phyloP scores from a whole-genome alignment of 2,797 vertebrate species.

The Hirundo rustica region DNA sequence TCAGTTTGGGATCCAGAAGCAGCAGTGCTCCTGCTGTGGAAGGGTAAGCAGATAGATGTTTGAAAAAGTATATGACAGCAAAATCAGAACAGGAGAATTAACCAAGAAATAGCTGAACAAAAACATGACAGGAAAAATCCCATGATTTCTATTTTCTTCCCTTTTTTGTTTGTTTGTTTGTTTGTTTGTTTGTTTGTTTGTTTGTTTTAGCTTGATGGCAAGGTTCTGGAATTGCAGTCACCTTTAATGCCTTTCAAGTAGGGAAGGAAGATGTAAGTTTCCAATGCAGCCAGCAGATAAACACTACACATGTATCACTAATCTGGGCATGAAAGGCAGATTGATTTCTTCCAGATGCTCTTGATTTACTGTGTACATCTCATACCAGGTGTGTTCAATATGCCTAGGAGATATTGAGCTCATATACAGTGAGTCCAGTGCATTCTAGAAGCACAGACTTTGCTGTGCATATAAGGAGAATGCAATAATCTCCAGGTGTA shows the following conservation, averaged over 20 bases:
- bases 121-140: neutral
- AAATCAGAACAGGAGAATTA: neutral
- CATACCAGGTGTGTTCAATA: neutral
- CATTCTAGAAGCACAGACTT: neutral
- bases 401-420: neutral
- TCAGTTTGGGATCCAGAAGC: neutral
- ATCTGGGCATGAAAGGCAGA: neutral
- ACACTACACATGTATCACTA: neutral
- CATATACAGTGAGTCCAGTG: neutral
- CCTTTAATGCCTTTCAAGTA: neutral
- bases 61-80: neutral
- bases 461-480: neutral
- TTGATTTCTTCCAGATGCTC: constrained; percentile 21
- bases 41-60: neutral
- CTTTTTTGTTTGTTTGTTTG: neutral
- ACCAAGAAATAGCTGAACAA: neutral
- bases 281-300: neutral
- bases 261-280: neutral
- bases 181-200: no score
- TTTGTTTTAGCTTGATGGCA: neutral
- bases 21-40: neutral
- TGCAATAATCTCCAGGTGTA: accelerated
- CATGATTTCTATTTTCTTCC: neutral
- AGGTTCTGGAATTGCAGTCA: neutral
- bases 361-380: neutral